These are phyloP conservation scores for Petaurus breviceps DNA, from an alignment of 2,113 vertebrate genomes.

Conservation along the genomic window DNA sequence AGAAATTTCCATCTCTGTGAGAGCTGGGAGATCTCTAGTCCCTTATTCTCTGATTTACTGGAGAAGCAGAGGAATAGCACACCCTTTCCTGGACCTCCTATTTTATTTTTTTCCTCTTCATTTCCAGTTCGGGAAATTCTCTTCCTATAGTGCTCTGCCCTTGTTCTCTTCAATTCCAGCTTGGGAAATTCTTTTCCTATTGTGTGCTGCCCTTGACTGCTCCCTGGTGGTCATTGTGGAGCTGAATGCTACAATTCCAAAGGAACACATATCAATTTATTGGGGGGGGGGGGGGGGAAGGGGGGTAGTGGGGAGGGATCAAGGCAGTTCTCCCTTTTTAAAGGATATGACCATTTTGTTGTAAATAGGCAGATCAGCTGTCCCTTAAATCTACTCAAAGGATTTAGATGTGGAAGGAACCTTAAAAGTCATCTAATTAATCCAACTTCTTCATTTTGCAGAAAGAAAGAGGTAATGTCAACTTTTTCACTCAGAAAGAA, in stretches of 20 bases:
- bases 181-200: too few relatives aligned
- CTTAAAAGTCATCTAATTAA: not conserved
- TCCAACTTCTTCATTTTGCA: not conserved
- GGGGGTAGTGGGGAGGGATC: not conserved
- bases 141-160: not conserved
- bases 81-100: not conserved
- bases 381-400: not conserved
- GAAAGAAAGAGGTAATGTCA: not conserved
- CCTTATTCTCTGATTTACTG: not conserved
- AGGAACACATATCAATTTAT: not conserved
- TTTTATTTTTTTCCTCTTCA: not conserved
- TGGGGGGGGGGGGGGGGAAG: accelerated
- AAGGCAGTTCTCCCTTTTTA: not conserved
- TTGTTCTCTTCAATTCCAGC: not conserved
- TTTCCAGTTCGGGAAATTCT: not conserved
- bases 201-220: not conserved
- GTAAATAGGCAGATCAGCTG: not conserved
- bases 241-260: not conserved
- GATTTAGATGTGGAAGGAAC: not conserved
- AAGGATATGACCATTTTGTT: not conserved
- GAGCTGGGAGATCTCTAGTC: not conserved
- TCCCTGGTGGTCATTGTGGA: not conserved
- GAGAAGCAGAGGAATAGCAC: not conserved
- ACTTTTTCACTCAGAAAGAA: too few relatives aligned
- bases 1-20: not conserved